These are phyloP conservation scores for Zele albiditarsus DNA, from an alignment of 2,888 invertebrate genomes.

Conservation along the genomic window DNA sequence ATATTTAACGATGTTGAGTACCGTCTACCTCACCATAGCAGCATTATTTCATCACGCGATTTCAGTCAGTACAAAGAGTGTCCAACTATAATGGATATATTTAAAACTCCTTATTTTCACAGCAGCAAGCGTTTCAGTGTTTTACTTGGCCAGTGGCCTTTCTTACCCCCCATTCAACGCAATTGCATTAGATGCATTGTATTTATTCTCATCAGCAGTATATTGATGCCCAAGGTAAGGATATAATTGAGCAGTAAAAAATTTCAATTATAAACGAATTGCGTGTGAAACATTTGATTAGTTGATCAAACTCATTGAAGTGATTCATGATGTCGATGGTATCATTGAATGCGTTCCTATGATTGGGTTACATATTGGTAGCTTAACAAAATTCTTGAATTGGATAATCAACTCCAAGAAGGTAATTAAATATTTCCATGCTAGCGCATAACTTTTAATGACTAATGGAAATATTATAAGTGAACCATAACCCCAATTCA, in stretches of 20 bases:
- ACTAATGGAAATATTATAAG: no score
- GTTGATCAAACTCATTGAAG: slow-evolving; percentile 43
- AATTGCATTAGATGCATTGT: neutral
- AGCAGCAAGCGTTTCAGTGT: slow-evolving; percentile 3
- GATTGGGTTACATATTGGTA: slow-evolving; percentile 30
- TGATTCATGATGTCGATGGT: slow-evolving; percentile 43
- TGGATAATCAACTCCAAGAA: slow-evolving; percentile 42
- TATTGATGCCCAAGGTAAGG: slow-evolving; percentile 26
- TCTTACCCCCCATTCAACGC: neutral
- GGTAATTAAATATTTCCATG: slow-evolving; percentile 42
- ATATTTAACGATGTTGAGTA: no score
- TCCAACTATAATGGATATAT: neutral
- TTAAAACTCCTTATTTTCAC: neutral
- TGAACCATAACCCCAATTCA: no score
- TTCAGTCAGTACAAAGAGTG: neutral
- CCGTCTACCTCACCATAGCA: no score
- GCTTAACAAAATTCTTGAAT: slow-evolving; percentile 35
- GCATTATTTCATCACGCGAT: neutral
- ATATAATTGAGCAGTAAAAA: neutral
- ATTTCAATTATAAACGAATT: slow-evolving; percentile 13
- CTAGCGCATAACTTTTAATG: slow-evolving; percentile 19
- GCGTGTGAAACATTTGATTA: slow-evolving; percentile 26
- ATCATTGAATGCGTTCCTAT: slow-evolving; percentile 43
- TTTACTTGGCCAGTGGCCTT: slow-evolving; percentile 29
- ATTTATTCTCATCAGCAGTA: slow-evolving; percentile 15